phyloP scores from a whole-genome alignment of 2,797 vertebrate genomes.

The Loriculus beryllinus region DNA sequence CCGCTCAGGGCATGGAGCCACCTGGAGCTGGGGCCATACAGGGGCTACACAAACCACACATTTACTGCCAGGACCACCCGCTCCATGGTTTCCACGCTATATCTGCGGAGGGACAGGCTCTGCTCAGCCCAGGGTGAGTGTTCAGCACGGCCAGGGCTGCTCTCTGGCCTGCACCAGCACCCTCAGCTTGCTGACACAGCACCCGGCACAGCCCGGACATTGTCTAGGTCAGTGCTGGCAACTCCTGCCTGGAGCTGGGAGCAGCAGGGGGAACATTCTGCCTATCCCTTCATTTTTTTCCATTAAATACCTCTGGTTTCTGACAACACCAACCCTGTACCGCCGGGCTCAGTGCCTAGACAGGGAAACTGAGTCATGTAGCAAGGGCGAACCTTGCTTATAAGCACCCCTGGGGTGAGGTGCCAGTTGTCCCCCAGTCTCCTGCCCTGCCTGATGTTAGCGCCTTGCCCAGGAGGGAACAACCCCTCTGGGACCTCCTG shows the following conservation, averaged over 20 bases:
- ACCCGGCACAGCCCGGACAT: fast-evolving
- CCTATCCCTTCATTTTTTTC: not conserved
- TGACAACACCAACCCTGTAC: fast-evolving
- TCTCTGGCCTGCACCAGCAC: not conserved
- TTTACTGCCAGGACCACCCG: fast-evolving
- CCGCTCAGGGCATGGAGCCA: fast-evolving
- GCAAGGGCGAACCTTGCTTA: not conserved
- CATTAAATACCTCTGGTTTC: conserved; percentile 10
- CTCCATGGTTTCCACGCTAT: fast-evolving
- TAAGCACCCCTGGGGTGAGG: not conserved
- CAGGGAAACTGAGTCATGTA: not conserved
- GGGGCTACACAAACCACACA: not conserved
- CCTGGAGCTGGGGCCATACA: fast-evolving
- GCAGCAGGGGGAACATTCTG: not conserved
- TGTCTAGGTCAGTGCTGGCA: not conserved
- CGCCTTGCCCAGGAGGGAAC: not conserved
- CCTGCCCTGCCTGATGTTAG: not conserved
- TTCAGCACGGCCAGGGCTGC: fast-evolving
- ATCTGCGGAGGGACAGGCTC: not conserved
- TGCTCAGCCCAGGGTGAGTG: not conserved
- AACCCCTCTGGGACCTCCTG: not conserved
- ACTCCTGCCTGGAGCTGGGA: not conserved
- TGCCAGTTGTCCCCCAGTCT: not conserved
- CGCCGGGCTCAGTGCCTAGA: fast-evolving
- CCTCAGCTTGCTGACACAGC: conserved; percentile 11